Evolutionary conservation across 2,888 invertebrate species (phyloP), one percentile per base, ranked within the genome.

Genomic region (Melieria omissa): DNA sequence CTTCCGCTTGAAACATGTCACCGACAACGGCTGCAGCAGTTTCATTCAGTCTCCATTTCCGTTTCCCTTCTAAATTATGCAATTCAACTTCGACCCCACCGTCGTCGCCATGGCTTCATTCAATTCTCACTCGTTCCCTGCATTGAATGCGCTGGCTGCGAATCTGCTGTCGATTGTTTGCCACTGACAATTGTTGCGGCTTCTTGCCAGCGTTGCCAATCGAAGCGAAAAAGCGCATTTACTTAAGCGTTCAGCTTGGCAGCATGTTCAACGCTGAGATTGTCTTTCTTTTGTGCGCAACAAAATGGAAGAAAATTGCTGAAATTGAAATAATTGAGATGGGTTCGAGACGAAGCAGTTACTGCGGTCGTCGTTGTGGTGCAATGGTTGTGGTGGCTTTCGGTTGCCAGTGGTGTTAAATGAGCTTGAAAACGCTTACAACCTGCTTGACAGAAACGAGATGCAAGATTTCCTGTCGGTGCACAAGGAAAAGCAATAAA

Each of bases 281-380:
- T 42, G 12, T 12, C 42, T 58, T 9, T 5, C 4, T 9, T 61
- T 49, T 16, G 60, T 49, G 42, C 44, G 60, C 52, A 60, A 41
- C 49, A 60, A 46, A 61, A 52, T 52, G 67, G 49, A 61, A 67
- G 67, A 60, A 67, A 61, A 67, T 67, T 67, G 47, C 52, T 29
- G 60, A 67, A 67, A 61, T 67, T 58, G 66, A 66, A 58, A 66
- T 66, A 66, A 66, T 66, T 67, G 67, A 67, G 67, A 67, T 44
- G 52, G 44, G 42, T 58, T 61, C 57, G 67, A 67, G 41, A 16
- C 29, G 49, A 29, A 9, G 67, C 60, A 47, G 29, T 58, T n/a
- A 58, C 12, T 41, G 58, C 58, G 42, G 10, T 16, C 41, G 47
- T 54, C 10, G 41, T 49, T 8, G 16, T 42, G 29, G 29, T 29